Conservation (phyloP, 2,113 vertebrate genomes). For the Pelobates fuscus region DNA sequence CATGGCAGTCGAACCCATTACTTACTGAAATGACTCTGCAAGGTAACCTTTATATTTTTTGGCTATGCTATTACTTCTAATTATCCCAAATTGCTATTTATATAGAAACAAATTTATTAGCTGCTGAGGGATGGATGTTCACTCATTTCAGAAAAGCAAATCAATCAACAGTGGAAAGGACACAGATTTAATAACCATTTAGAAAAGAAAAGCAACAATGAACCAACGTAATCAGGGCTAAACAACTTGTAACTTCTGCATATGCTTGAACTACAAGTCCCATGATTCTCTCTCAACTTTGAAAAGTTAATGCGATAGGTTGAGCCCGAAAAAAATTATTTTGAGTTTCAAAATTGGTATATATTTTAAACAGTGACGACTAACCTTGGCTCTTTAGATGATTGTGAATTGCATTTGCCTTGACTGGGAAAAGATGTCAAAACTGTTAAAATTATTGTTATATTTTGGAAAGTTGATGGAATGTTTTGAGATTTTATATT, state of each 20-base stretch:
- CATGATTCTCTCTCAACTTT: background rate
- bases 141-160: background rate
- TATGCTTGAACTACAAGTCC: background rate
- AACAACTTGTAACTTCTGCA: background rate
- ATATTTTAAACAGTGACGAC: too few relatives aligned
- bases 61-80: constrained; percentile 55
- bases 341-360: too few relatives aligned
- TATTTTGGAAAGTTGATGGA: too few relatives aligned
- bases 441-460: too few relatives aligned
- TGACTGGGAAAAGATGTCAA: too few relatives aligned
- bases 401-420: too few relatives aligned
- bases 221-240: background rate
- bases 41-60: constrained; percentile 65
- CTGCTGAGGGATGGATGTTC: constrained; percentile 26
- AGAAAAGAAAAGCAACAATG: background rate
- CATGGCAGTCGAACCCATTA: constrained; percentile 64
- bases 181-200: background rate
- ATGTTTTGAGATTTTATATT: too few relatives aligned
- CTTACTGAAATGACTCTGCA: constrained; percentile 62
- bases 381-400: too few relatives aligned
- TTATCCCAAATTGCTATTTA: constrained; percentile 60
- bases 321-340: too few relatives aligned
- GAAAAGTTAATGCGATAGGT: too few relatives aligned
- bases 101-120: constrained; percentile 56
- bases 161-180: constrained; percentile 32